A percentile compares a stretch with the other conserved stretches of the same genome.
These are phyloP conservation scores for Neodiprion virginianus DNA, from an alignment of 1,140 invertebrate genomes.

Conservation along the genomic window DNA sequence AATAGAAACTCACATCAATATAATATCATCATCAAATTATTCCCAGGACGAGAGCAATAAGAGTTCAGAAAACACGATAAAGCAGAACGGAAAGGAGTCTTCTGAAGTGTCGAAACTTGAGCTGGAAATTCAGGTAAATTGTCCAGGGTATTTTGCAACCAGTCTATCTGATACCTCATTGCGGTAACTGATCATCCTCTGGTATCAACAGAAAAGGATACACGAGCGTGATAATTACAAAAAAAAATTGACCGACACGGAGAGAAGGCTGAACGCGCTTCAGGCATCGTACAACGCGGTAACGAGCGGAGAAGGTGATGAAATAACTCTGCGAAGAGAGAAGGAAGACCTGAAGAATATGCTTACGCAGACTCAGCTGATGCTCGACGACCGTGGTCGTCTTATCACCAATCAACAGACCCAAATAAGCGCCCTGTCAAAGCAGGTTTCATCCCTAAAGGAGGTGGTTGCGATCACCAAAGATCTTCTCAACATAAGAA, in stretches of 20 bases:
- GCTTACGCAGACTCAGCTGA: constrained; percentile 41
- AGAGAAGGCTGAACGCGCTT: constrained; percentile 41
- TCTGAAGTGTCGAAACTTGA: not conserved
- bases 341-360: constrained; percentile 46
- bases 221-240: constrained; percentile 47
- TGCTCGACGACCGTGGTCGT: constrained; percentile 44
- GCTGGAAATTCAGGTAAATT: not conserved
- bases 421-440: constrained; percentile 73
- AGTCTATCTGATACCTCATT: not conserved
- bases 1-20: not conserved
- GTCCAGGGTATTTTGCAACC: too few relatives aligned
- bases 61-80: not conserved
- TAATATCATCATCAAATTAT: not conserved
- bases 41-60: not conserved
- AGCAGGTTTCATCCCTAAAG: constrained; percentile 75
- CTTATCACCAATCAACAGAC: constrained; percentile 69
- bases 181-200: not conserved
- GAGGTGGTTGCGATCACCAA: constrained; percentile 80
- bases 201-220: constrained; percentile 36
- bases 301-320: constrained; percentile 31
- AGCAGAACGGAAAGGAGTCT: not conserved
- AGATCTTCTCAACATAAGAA: constrained; percentile 77
- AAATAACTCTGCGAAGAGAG: constrained; percentile 35
- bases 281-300: constrained; percentile 28
- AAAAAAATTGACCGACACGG: constrained; percentile 41